Base-by-base conservation (phyloP, 2,113 vertebrate species). In the Scalopus aquaticus region DNA sequence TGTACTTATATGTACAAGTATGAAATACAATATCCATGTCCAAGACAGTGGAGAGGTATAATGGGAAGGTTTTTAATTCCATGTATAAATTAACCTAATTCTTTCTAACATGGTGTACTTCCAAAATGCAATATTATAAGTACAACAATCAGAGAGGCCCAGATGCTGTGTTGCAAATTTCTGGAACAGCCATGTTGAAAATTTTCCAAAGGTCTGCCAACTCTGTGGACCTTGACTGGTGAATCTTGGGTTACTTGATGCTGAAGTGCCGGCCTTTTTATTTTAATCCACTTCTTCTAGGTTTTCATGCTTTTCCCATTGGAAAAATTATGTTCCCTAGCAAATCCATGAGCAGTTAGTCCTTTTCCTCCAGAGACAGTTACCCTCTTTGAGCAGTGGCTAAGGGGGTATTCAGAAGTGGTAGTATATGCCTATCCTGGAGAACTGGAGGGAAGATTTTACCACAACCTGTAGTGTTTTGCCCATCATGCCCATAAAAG, bases 11-110 rank as follows among this genome's bases (percentile, higher is more conserved):
- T 67, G 46, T 67, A 4, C 42, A 84, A 77, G 10, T 78, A 88
- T 78, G 49, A 95, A 92, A 78, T 77, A 93, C 28, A 44, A n/a
- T 91, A 90, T 58, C 49, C 39, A 79, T 70, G 6, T 78, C 39
- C 28, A 90, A 83, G 90, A 93, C 30, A 95, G 84, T 81, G 16
- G 62, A 83, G 64, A 86, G 44, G 51, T 82, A 95, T 79, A 82
- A 76, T 22, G 49, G 49, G 42, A 96, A 46, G 16, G 51, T 6
- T 80, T 88, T 88, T 69, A 92, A 79, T 87, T 73, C 20, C 37
- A n/a, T 64, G 5, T 91, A 92, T 86, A 83, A 95, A 74, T 32
- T 88, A 91, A 62, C 62, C 3, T 69, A 62, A 86, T 93, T 54
- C 30, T 74, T 87, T 85, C 58, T 84, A 70, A 82, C 4, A 30